phyloP scores from a whole-genome alignment of 1,140 invertebrate genomes.

The Spodoptera frugiperda region DNA sequence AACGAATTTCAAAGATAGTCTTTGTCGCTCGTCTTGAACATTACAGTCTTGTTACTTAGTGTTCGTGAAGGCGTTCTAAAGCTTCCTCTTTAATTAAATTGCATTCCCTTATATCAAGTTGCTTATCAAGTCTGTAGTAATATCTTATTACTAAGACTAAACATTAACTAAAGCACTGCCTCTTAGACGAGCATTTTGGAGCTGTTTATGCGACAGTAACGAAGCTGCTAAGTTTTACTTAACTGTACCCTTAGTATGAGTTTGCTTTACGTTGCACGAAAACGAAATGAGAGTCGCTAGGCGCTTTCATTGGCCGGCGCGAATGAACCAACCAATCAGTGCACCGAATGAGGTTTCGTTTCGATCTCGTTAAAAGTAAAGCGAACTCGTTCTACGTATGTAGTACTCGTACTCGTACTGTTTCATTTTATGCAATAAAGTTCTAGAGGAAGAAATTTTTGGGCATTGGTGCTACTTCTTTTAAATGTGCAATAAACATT shows the following conservation, averaged over 20 bases:
- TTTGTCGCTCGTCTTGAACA: not conserved
- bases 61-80: not conserved
- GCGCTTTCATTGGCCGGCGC: no score
- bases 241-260: no score
- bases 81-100: conserved; percentile 40
- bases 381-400: no score
- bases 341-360: no score
- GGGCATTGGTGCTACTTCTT: no score
- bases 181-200: conserved; percentile 12
- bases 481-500: no score
- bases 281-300: no score
- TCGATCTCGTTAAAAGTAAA: no score
- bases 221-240: conserved; percentile 2
- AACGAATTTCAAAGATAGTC: no score
- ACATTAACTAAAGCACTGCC: conserved; percentile 25
- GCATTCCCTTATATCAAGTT: conserved; percentile 36
- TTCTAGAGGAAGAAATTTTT: not conserved
- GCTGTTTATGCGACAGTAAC: conserved; percentile 2
- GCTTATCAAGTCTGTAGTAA: conserved; percentile 31
- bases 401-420: no score
- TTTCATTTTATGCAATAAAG: not conserved
- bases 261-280: no score
- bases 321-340: no score
- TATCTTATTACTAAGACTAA: conserved; percentile 35
- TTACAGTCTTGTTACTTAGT: conserved; percentile 23